These are phyloP conservation scores for Archivesica marissinica DNA, from an alignment of 1,140 invertebrate species.

Conservation along the genomic window DNA sequence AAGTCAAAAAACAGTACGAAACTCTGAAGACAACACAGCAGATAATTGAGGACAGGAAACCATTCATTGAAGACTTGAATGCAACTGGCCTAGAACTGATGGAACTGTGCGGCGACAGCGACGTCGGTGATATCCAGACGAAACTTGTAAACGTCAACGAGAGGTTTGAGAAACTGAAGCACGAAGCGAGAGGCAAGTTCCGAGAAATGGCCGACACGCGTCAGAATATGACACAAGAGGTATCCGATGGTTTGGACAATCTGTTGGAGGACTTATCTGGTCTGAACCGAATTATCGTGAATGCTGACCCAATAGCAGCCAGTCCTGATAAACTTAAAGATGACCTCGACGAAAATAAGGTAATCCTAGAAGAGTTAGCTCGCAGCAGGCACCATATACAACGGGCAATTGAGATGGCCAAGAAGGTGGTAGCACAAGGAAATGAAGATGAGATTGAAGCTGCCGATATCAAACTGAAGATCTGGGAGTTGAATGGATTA, in stretches of 20 bases:
- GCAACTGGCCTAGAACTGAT: conserved; percentile 96
- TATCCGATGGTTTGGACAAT: conserved; percentile 97
- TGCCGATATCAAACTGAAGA: conserved; percentile 94
- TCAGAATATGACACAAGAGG: conserved; percentile 87
- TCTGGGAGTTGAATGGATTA: conserved; percentile 95
- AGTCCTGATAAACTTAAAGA: conserved; percentile 96
- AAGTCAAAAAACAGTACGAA: conserved; percentile 97
- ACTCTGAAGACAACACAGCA: conserved; percentile 93
- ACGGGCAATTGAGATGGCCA: conserved; percentile 95
- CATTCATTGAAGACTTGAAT: conserved; percentile 97
- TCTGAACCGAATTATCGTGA: conserved; percentile 90
- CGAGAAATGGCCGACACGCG: conserved; percentile 92
- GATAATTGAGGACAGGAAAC: conserved; percentile 97
- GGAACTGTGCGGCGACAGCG: conserved; percentile 95
- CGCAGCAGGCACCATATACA: conserved; percentile 96
- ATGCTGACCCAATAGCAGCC: conserved; percentile 96
- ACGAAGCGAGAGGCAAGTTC: conserved; percentile 92
- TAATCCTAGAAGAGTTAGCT: conserved; percentile 93
- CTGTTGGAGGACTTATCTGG: conserved; percentile 93
- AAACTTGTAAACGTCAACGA: conserved; percentile 94
- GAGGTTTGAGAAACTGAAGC: conserved; percentile 92
- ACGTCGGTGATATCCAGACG: conserved; percentile 94
- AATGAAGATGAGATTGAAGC: conserved; percentile 93
- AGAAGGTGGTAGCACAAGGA: conserved; percentile 96
- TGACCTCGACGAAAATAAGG: conserved; percentile 97